Base-by-base conservation (phyloP, 2,888 invertebrate genomes). In the Cyaniris semiargus region DNA sequence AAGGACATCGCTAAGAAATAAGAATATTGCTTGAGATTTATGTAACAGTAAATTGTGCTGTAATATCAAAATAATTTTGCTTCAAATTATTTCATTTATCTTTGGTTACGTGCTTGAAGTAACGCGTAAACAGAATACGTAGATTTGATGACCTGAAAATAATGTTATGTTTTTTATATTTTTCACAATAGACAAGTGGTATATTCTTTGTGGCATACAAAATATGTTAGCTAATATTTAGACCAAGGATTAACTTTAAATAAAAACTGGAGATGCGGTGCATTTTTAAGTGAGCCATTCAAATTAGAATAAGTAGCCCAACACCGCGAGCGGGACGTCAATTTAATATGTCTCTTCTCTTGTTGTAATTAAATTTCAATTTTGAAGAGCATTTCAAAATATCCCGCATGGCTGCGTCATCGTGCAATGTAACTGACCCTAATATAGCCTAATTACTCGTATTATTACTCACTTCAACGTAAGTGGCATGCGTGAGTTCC, bases 101-200 rank as follows among this genome's bases (percentile, higher is more conserved):
- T 38, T 79, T 81, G 76, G 78, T 89, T 84, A 82, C 88, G 88
- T 75, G 92, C 90, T 80, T 90, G 87, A 83, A 92, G 86, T 77
- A 92, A 85, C 34, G 92, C 90, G 76, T 91, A 91, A 8, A 92
- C 90, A 5, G 92, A 92, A 79, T 92, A 92, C 2, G 91, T 91
- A 76, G 84, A 83, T 79, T 90, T 86, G 77, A 91, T 80, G 75
- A 92, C 91, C 92, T 92, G 90, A 79, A 90, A 91, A 75, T 44
- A 70, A 70, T 31, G n/a, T 70, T 8, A 66, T 66, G 38, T 38
- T 38, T 38, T 10, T 10, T 38, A 38, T 38, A 38, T 2, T 38
- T 10, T 38, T 38, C 10, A 38, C 38, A 44, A 44, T 44, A 44
- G 10, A 44, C 44, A 44, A 10, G 44, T 38, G 44, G 44, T 44